phyloP scores from a whole-genome alignment of 2,888 invertebrate genomes.

The Pristionchus japonicus region DNA sequence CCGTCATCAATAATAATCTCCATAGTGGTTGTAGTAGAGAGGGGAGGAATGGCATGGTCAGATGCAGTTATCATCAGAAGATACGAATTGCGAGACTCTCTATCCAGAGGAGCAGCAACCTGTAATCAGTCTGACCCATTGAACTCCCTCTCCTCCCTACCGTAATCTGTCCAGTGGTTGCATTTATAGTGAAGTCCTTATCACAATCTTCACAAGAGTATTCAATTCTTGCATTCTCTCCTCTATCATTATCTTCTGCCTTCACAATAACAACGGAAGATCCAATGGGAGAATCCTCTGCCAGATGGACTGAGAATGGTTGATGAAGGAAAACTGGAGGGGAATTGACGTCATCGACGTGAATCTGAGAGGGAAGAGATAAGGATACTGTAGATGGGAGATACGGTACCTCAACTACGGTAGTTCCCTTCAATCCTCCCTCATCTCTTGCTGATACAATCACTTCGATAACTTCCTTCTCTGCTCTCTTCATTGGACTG shows the following conservation, averaged over 20 bases:
- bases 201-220: slow-evolving; percentile 75
- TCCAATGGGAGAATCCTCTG: slow-evolving; percentile 92
- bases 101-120: slow-evolving; percentile 81
- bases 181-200: slow-evolving; percentile 87
- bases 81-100: slow-evolving; percentile 86
- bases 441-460: slow-evolving; percentile 71
- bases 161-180: slow-evolving; percentile 92
- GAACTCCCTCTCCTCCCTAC: slow-evolving; percentile 78
- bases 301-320: slow-evolving; percentile 76
- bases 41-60: slow-evolving; percentile 90
- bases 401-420: slow-evolving; percentile 38
- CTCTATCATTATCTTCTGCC: slow-evolving; percentile 92
- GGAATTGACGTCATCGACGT: slow-evolving; percentile 79
- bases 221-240: slow-evolving; percentile 86
- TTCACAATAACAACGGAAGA: slow-evolving; percentile 86
- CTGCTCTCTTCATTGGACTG: slow-evolving; percentile 58
- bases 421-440: slow-evolving; percentile 51
- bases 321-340: slow-evolving; percentile 68
- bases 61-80: slow-evolving; percentile 91
- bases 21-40: slow-evolving; percentile 93
- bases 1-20: slow-evolving; percentile 93
- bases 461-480: slow-evolving; percentile 61
- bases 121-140: neutral
- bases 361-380: slow-evolving; percentile 79
- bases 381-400: slow-evolving; percentile 79